These are phyloP conservation scores for Pharmacophagus antenor DNA, from an alignment of 2,888 invertebrate species.

Conservation along the genomic window DNA sequence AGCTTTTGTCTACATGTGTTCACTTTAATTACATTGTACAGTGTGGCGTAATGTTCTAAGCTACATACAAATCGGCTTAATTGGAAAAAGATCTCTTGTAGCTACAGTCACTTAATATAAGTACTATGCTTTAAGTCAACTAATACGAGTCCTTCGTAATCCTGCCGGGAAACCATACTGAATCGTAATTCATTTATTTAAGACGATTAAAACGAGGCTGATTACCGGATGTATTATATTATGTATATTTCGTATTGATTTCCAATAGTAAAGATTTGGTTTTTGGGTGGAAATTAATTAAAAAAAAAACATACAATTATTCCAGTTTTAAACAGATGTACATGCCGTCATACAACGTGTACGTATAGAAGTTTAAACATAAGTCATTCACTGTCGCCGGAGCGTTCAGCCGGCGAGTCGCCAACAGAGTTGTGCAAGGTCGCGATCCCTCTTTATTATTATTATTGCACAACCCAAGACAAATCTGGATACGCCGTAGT, in stretches of 20 bases:
- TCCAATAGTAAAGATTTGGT: not conserved
- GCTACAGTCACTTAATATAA: not conserved
- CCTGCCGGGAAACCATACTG: not conserved
- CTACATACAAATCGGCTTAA: not conserved
- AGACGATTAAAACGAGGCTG: not conserved
- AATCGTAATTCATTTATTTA: not conserved
- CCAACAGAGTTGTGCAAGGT: slow-evolving; percentile 74
- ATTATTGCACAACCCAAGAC: slow-evolving; percentile 73
- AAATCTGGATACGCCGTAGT: slow-evolving; percentile 63
- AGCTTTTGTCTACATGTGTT: too few relatives aligned
- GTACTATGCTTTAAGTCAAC: not conserved
- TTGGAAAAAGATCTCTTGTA: not conserved
- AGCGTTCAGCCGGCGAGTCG: slow-evolving; percentile 49
- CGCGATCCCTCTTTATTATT: slow-evolving; percentile 56
- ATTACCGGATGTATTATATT: not conserved
- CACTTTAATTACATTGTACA: not conserved
- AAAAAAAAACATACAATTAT: too few relatives aligned
- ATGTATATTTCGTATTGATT: not conserved
- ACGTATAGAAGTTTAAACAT: slow-evolving; percentile 18
- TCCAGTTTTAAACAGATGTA: too few relatives aligned
- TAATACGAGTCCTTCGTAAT: not conserved
- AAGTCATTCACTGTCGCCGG: slow-evolving; percentile 21
- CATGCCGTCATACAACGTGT: not conserved
- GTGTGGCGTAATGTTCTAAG: not conserved
- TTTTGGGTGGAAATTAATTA: too few relatives aligned